Percentiles rank a stretch among this genome's conserved stretches.
phyloP scores from a whole-genome alignment of 2,797 vertebrate genomes.

The Phrynocephalus guinanensis region DNA sequence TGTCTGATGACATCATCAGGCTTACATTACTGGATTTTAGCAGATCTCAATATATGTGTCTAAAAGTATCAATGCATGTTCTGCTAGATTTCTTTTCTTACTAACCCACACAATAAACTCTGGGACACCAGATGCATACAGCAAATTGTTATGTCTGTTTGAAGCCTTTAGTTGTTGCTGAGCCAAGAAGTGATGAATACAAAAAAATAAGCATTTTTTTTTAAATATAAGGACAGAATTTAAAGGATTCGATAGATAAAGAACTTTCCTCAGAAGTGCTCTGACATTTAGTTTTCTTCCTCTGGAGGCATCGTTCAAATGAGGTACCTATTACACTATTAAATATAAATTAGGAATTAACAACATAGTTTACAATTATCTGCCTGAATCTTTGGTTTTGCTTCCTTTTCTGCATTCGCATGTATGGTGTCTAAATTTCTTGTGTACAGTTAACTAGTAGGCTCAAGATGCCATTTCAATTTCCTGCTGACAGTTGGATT shows the following conservation, averaged over 20 bases:
- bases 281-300: neutral
- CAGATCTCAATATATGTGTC: too few relatives aligned
- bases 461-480: neutral
- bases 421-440: neutral
- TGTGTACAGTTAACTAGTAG: neutral
- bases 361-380: neutral
- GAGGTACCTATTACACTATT: neutral
- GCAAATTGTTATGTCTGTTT: neutral
- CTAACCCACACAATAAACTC: neutral
- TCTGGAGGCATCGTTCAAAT: neutral
- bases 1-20: too few relatives aligned
- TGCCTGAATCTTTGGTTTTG: neutral
- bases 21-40: too few relatives aligned
- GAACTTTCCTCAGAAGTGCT: neutral
- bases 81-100: neutral
- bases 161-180: neutral
- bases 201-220: neutral
- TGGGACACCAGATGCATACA: neutral
- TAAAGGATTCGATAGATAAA: neutral
- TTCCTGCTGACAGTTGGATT: neutral
- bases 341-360: neutral
- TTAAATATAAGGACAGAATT: too few relatives aligned
- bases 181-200: neutral
- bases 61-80: neutral
- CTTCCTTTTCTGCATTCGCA: neutral